These are phyloP conservation scores for Aegithalos caudatus DNA, from an alignment of 2,113 vertebrate species.

Conservation along the genomic window DNA sequence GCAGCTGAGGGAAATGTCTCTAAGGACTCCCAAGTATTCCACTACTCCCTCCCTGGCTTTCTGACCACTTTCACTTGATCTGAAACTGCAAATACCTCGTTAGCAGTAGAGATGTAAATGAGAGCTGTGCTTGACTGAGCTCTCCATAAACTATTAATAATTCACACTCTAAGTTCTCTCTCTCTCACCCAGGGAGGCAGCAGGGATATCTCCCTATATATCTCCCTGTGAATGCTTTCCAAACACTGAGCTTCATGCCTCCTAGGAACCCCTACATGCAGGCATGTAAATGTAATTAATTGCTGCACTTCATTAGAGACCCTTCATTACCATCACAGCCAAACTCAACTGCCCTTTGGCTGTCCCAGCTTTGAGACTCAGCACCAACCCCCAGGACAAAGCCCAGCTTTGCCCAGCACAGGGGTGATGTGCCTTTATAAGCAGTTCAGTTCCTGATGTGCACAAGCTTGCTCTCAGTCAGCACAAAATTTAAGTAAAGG, in stretches of 20 bases:
- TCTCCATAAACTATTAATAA: background rate
- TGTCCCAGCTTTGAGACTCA: background rate
- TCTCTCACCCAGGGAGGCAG: background rate
- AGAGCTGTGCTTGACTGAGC: background rate
- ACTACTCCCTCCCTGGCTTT: background rate
- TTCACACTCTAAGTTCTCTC: background rate
- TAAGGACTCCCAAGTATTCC: background rate
- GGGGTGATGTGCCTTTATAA: background rate
- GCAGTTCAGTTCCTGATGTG: background rate
- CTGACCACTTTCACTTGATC: background rate
- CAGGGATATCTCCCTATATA: background rate
- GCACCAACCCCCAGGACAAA: background rate
- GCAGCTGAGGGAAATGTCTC: background rate
- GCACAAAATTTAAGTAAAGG: background rate
- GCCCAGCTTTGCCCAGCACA: background rate
- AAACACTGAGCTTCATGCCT: background rate
- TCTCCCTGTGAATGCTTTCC: background rate
- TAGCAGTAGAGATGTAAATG: background rate
- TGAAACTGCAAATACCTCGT: background rate
- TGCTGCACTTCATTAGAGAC: background rate
- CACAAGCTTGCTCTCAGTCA: background rate
- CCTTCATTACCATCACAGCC: background rate
- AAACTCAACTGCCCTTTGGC: background rate
- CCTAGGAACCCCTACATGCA: background rate
- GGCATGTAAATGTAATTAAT: background rate